Evolutionary conservation across 2,797 vertebrate genomes (phyloP).

Genomic region (Simalia tracyae): DNA sequence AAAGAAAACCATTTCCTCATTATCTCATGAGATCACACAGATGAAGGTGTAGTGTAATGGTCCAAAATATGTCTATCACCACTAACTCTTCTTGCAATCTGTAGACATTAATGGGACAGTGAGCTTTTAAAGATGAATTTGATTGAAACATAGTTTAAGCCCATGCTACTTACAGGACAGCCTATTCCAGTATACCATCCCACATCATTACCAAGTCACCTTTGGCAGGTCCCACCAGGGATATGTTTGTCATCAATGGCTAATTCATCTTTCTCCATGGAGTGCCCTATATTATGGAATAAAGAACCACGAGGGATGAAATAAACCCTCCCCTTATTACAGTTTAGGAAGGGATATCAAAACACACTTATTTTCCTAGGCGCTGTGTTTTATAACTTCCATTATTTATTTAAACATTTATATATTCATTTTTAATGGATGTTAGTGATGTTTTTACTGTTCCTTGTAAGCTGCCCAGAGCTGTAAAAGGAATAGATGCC

Average conservation of each 20-base stretch:
- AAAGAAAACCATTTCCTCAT: neutral
- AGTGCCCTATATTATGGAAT: neutral
- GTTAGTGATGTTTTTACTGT: neutral
- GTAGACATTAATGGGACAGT: neutral
- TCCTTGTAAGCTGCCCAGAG: neutral
- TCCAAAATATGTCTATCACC: neutral
- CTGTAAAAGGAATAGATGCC: neutral
- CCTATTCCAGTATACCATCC: neutral
- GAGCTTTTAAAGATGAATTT: neutral
- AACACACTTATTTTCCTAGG: neutral
- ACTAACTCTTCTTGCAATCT: neutral
- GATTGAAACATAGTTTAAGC: neutral
- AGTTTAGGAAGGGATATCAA: neutral
- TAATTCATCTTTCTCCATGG: neutral
- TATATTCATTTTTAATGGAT: conserved; percentile 1
- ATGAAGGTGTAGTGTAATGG: neutral
- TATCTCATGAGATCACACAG: neutral
- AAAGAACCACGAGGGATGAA: neutral
- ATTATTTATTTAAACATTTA: conserved; percentile 4
- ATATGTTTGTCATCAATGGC: neutral
- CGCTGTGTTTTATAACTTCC: neutral
- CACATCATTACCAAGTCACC: neutral
- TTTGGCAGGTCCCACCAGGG: neutral
- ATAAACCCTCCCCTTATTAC: neutral
- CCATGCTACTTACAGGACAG: neutral